A percentile compares a stretch with the other conserved stretches of the same genome.
phyloP scores from a whole-genome alignment of 2,797 vertebrate genomes.

The Cuniculus paca region DNA sequence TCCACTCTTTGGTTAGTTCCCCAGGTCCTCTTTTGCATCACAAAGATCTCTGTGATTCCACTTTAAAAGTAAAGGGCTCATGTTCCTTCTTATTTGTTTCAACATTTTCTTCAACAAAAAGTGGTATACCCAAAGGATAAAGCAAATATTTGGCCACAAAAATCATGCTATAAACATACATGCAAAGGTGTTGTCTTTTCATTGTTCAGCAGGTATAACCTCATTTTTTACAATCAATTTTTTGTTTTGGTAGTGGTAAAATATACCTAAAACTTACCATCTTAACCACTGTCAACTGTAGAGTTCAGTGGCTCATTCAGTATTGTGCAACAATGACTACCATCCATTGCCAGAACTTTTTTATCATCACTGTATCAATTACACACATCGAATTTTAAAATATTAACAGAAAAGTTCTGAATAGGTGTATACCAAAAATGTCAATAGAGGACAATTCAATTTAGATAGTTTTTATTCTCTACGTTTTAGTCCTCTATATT shows the following conservation, averaged over 20 bases:
- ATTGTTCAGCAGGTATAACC: conserved; percentile 37
- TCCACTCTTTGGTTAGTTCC: conserved; percentile 70
- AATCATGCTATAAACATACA: conserved; percentile 63
- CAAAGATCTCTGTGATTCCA: conserved; percentile 68
- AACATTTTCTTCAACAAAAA: conserved; percentile 62
- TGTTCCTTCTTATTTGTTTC: conserved; percentile 68
- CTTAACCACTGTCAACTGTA: conserved; percentile 42
- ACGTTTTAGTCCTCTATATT: background rate
- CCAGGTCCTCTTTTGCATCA: conserved; percentile 56
- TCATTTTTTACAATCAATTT: conserved; percentile 45
- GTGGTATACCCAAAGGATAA: conserved; percentile 62
- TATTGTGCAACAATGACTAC: background rate
- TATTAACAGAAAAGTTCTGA: conserved; percentile 22
- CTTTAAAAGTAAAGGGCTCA: conserved; percentile 56
- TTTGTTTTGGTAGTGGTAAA: conserved; percentile 1
- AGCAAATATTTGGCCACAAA: conserved; percentile 70
- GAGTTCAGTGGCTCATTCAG: background rate
- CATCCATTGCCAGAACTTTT: background rate
- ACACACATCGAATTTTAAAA: conserved; percentile 6
- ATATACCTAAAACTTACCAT: conserved; percentile 26
- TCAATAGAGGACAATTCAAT: background rate
- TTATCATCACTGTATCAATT: background rate
- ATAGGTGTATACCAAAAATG: background rate
- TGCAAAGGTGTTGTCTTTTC: conserved; percentile 61
- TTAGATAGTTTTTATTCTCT: background rate